phyloP scores from a whole-genome alignment of 2,797 vertebrate genomes.

The Melanogrammus aeglefinus region DNA sequence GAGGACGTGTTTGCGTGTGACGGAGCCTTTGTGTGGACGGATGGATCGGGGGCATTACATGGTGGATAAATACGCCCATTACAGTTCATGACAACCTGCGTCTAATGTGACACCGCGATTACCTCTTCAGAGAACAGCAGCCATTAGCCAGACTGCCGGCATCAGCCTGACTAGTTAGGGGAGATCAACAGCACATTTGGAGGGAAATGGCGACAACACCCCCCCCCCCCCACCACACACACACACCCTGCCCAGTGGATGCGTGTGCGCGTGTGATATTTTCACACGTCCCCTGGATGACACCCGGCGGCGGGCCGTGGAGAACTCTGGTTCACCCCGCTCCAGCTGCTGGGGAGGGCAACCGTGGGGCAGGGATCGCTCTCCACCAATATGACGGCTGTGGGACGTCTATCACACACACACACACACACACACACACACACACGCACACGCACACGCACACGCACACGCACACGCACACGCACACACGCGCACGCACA shows the following conservation, averaged over 20 bases:
- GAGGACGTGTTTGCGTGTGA: neutral
- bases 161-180: slow-evolving; percentile 11
- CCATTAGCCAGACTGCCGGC: slow-evolving; percentile 17
- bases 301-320: slow-evolving; percentile 40
- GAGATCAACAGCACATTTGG: slow-evolving; percentile 42
- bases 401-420: slow-evolving; percentile 37
- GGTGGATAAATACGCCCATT: slow-evolving; percentile 32
- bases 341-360: slow-evolving; percentile 74
- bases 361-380: slow-evolving; percentile 62
- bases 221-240: neutral
- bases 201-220: slow-evolving; percentile 34
- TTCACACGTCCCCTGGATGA: slow-evolving; percentile 70
- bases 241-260: neutral
- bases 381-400: slow-evolving; percentile 61
- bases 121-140: slow-evolving; percentile 9
- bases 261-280: slow-evolving; percentile 24
- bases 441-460: slow-evolving; percentile 31
- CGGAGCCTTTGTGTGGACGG: neutral
- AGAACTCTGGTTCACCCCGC: slow-evolving; percentile 70
- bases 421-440: no score
- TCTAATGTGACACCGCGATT: slow-evolving; percentile 17
- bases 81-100: slow-evolving; percentile 24
- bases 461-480: no score
- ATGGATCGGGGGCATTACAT: slow-evolving; percentile 12
- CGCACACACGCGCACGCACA: slow-evolving; percentile 14